Evolutionary conservation across 30 jellyfish, hydroid and myxozoan species (phyloP).

Genomic region (Aurelia sp.): DNA sequence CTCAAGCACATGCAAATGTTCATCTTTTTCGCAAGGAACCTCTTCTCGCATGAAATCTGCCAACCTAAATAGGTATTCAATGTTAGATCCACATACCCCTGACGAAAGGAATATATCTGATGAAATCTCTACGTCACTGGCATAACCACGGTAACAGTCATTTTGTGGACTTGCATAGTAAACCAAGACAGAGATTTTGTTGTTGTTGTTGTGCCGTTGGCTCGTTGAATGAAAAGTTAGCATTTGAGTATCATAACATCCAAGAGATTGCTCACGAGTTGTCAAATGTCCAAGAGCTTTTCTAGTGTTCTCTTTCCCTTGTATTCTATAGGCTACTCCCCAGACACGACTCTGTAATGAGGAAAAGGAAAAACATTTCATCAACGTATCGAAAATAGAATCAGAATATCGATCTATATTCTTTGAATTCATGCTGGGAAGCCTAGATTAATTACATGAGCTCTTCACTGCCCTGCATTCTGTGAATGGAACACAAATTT

Average conservation of each 20-base stretch:
- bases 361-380: not conserved
- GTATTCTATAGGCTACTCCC: slow-evolving; percentile 85
- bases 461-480: too few relatives aligned
- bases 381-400: not conserved
- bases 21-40: slow-evolving; percentile 68
- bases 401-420: too few relatives aligned
- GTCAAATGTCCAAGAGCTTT: slow-evolving; percentile 74
- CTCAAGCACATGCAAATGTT: slow-evolving; percentile 75
- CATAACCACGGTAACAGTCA: slow-evolving; percentile 65
- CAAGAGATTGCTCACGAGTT: slow-evolving; percentile 83
- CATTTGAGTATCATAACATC: slow-evolving; percentile 57
- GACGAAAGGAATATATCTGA: slow-evolving; percentile 64
- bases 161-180: slow-evolving; percentile 83
- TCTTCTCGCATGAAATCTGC: slow-evolving; percentile 87
- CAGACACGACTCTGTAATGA: slow-evolving; percentile 78
- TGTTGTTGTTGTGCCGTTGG: too few relatives aligned
- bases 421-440: too few relatives aligned
- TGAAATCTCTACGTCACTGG: slow-evolving; percentile 49
- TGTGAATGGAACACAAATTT: too few relatives aligned
- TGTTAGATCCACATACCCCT: slow-evolving; percentile 86
- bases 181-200: slow-evolving; percentile 50
- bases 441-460: too few relatives aligned
- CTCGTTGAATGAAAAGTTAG: slow-evolving; percentile 41
- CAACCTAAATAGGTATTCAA: slow-evolving; percentile 83
- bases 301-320: slow-evolving; percentile 75